Evolutionary conservation across 2,113 vertebrate species (phyloP), one percentile per base, ranked within the genome.

Genomic region (Atherinomorus stipes): DNA sequence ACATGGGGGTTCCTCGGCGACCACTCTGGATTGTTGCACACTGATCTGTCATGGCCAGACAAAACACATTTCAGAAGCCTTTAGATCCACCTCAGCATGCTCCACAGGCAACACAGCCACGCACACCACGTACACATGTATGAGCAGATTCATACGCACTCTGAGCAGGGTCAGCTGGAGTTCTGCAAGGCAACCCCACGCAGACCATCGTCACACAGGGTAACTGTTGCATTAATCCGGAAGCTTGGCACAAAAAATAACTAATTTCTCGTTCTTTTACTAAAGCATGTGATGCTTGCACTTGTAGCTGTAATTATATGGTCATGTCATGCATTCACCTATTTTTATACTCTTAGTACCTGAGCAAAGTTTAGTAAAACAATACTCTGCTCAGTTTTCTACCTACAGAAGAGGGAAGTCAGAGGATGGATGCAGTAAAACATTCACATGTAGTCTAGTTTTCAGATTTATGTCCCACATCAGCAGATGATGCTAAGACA

Each of bases 1-100:
- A 26, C 34, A 25, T 81, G 80, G 9, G 31, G 31, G 31, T 31
- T 82, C 80, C 74, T 79, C 15, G 5, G 61, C 47, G 85, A 65
- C 53, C 7, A 42, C 72, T 81, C 78, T 73, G 62, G 57, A 78
- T 80, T 78, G 80, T 86, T 60, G 47, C 84, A 78, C 64, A 81
- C 80, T 88, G 85, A 86, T 87, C 85, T 86, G 86, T 90, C 88
- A 87, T 54, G 83, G 81, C 56, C 71, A 80, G 72, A 81, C 76
- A 87, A 80, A 88, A 87, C 78, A 85, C 69, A 86, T 91, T 83
- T 87, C 71, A 74, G 64, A 76, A 68, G 53, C 76, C 78, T 87
- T 85, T 84, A 86, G 88, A 90, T 90, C 61, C 78, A 62, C 70
- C 56, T 57, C 74, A 78, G 45, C 60, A 57, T 54, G 77, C 80